Conservation (phyloP, 2,888 invertebrate genomes). For the Melanotus villosus region DNA sequence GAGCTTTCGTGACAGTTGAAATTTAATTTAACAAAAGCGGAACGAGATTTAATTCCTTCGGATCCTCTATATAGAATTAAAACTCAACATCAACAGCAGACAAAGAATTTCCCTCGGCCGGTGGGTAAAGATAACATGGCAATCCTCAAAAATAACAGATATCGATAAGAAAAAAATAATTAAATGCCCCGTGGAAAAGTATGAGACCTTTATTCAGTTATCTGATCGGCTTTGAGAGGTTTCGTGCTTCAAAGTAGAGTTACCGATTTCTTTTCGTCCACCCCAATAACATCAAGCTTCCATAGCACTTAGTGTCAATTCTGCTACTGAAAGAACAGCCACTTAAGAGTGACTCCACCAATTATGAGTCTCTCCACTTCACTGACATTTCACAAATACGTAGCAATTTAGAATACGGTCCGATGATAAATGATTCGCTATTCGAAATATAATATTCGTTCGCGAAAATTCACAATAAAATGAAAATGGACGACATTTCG, state of each 20-base stretch:
- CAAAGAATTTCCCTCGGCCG: background rate
- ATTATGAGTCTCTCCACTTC: constrained; percentile 42
- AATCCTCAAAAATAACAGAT: constrained; percentile 12
- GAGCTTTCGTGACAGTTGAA: background rate
- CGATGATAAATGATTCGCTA: constrained; percentile 6
- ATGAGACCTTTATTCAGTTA: constrained; percentile 18
- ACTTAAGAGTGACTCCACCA: constrained; percentile 49
- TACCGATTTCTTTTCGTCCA: constrained; percentile 32
- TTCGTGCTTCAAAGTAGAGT: constrained; percentile 33
- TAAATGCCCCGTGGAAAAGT: constrained; percentile 8
- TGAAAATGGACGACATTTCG: constrained; percentile 10
- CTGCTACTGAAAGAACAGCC: constrained; percentile 45
- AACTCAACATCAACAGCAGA: constrained; percentile 3
- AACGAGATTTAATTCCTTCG: constrained; percentile 13
- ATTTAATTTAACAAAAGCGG: constrained; percentile 19
- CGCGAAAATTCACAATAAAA: constrained; percentile 13
- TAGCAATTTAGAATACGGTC: constrained; percentile 6
- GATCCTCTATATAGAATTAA: constrained; percentile 5
- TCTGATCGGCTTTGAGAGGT: constrained; percentile 24
- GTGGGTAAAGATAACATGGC: background rate
- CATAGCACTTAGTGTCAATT: constrained; percentile 50
- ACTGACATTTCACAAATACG: constrained; percentile 21
- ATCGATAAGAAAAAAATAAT: constrained; percentile 7
- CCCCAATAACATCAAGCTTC: constrained; percentile 50
- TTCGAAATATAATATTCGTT: constrained; percentile 21